A percentile compares a stretch with the other conserved stretches of the same genome.
Conservation (phyloP, 23 tunicate species). For the Corella eumyota region DNA sequence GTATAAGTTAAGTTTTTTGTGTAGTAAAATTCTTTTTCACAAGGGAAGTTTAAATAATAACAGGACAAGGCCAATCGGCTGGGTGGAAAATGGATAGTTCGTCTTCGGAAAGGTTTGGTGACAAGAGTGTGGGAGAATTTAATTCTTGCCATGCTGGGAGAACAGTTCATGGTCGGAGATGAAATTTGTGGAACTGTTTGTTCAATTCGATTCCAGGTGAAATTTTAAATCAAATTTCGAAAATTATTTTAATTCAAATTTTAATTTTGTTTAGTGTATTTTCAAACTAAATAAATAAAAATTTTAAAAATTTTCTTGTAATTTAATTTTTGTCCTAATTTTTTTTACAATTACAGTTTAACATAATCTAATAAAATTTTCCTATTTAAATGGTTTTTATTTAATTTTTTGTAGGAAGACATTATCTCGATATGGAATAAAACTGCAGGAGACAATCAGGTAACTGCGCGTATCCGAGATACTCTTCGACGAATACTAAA, state of each 20-base stretch:
- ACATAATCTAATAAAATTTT: too few relatives aligned
- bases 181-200: slow-evolving; percentile 97
- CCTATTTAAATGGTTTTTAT: too few relatives aligned
- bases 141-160: slow-evolving; percentile 94
- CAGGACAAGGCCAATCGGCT: slow-evolving; percentile 86
- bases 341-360: too few relatives aligned
- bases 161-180: slow-evolving; percentile 99
- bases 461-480: slow-evolving; percentile 62
- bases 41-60: too few relatives aligned
- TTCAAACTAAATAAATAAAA: too few relatives aligned
- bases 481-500: slow-evolving; percentile 70
- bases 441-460: slow-evolving; percentile 63
- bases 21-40: too few relatives aligned
- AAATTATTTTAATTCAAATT: too few relatives aligned
- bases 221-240: neutral
- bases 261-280: too few relatives aligned
- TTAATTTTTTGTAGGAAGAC: slow-evolving; percentile 63
- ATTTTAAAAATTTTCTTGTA: too few relatives aligned
- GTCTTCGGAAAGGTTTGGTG: slow-evolving; percentile 71
- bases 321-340: too few relatives aligned
- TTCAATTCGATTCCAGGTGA: slow-evolving; percentile 77
- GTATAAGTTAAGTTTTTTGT: too few relatives aligned
- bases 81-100: slow-evolving; percentile 96
- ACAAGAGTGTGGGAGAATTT: slow-evolving; percentile 90
- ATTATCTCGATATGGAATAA: slow-evolving; percentile 84